Evolutionary conservation across 2,113 vertebrate genomes (phyloP), one percentile per base, ranked within the genome.

Genomic region (Anarhynchus alexandrinus): DNA sequence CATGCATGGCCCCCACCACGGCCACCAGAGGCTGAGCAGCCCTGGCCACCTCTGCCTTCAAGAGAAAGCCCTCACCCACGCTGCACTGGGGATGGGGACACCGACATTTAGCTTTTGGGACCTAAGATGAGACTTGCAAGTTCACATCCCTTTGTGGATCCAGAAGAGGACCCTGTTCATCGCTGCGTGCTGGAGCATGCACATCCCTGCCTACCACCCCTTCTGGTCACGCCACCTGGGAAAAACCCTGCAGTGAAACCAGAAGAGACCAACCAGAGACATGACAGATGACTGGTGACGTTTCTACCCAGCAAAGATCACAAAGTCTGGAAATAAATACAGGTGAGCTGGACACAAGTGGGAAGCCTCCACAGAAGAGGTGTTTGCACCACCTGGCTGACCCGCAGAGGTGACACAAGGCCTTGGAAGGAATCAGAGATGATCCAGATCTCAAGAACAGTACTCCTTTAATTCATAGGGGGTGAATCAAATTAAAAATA

Each of bases 391-490:
- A 58, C 23, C 29, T 4, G 2, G 51, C 25, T 2, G 6, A 82
- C 21, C 22, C 34, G 34, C 36, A 52, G 70, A 62, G 30, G 22
- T 57, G 74, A 69, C 72, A 30, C 42, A 78, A 66, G 19, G 26
- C 57, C 18, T 62, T 67, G 54, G 45, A 81, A 83, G 14, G 42
- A 86, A 70, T 26, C 22, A 49, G 52, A 92, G 67, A 62, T 59
- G 2, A 66, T 40, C 14, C 69, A 90, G 58, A 59, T 27, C 32
- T 57, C 86, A 86, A 86, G 91, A 88, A 70, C 0, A 92, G 29
- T n/a, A 83, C 52, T 67, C n/a, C 72, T 95, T 97, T 96, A 92
- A 94, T 97, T 92, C 51, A 47, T 0, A 61, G 30, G 3, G 65
- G 11, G 12, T 25, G 43, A 92, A 70, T 86, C 64, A 70, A 86